A percentile compares a stretch with the other conserved stretches of the same genome.
Evolutionary conservation across 2,888 invertebrate genomes (phyloP).

Genomic region (Zygaena filipendulae): DNA sequence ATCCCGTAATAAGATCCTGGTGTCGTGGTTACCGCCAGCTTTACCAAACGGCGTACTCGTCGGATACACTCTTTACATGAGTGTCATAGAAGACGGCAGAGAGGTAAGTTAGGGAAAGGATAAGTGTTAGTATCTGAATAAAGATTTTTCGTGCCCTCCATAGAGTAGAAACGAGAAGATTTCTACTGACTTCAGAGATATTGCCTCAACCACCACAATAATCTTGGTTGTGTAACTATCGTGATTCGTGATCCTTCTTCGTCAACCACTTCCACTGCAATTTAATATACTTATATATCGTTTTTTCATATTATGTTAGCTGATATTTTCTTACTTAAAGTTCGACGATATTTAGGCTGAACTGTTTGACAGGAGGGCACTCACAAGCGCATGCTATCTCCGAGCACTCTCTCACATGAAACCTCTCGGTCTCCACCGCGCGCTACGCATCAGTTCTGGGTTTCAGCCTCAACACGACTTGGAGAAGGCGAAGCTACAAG

Average conservation of each 20-base stretch:
- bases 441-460: conserved; percentile 79
- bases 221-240: conserved; percentile 16
- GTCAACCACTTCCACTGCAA: too few species aligned
- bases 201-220: conserved; percentile 16
- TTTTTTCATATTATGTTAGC: too few species aligned
- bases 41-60: conserved; percentile 86
- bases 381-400: conserved; percentile 77
- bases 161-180: too few species aligned
- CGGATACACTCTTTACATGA: conserved; percentile 87
- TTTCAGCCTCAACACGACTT: conserved; percentile 79
- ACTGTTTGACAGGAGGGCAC: conserved; percentile 78
- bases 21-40: conserved; percentile 90
- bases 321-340: too few species aligned
- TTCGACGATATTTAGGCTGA: too few species aligned
- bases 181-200: too few species aligned
- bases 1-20: conserved; percentile 84
- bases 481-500: conserved; percentile 87
- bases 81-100: conserved; percentile 79
- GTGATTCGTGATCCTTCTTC: conserved; percentile 17
- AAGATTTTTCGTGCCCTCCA: too few species aligned
- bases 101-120: conserved; percentile 68
- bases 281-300: too few species aligned
- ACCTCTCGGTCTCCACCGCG: conserved; percentile 76
- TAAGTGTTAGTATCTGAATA: too few species aligned
- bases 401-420: conserved; percentile 77